Conservation (phyloP, 1,140 invertebrate genomes). For the Dreissena polymorpha region DNA sequence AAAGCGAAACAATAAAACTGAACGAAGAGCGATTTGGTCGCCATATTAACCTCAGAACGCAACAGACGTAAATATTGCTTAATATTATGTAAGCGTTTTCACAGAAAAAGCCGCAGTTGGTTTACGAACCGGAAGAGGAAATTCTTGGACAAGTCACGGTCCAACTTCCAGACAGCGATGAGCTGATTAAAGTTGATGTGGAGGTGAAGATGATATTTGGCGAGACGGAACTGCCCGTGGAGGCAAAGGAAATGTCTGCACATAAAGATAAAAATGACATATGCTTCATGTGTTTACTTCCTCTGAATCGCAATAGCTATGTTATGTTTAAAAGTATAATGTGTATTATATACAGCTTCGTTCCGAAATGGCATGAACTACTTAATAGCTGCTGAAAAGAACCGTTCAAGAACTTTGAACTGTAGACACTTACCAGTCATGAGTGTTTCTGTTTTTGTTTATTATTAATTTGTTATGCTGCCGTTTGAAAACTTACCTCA, state of each 20-base stretch:
- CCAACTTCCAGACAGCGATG: slow-evolving; percentile 39
- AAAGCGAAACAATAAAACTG: slow-evolving; percentile 47
- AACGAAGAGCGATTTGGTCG: slow-evolving; percentile 39
- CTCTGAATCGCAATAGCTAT: slow-evolving; percentile 21
- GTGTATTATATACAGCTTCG: too few relatives aligned
- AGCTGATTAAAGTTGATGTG: slow-evolving; percentile 40
- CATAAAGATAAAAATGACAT: slow-evolving; percentile 38
- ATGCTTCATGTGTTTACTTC: slow-evolving; percentile 57
- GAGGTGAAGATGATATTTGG: slow-evolving; percentile 59
- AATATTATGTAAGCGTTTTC: slow-evolving; percentile 43
- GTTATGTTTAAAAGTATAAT: too few relatives aligned
- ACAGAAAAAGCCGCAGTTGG: slow-evolving; percentile 28
- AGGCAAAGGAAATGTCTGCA: slow-evolving; percentile 45
- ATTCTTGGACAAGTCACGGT: slow-evolving; percentile 45
- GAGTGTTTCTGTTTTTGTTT: too few relatives aligned
- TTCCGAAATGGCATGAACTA: too few relatives aligned
- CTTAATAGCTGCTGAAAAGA: too few relatives aligned
- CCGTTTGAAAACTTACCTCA: too few relatives aligned
- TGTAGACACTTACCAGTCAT: too few relatives aligned
- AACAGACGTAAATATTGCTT: slow-evolving; percentile 35
- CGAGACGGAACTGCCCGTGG: slow-evolving; percentile 58
- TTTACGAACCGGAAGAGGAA: slow-evolving; percentile 33
- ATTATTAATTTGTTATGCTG: too few relatives aligned
- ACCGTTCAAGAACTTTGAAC: too few relatives aligned
- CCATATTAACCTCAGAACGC: slow-evolving; percentile 31